Percentiles rank a stretch among this genome's conserved stretches.
Evolutionary conservation across 2,888 invertebrate genomes (phyloP).

Genomic region (Ophraella communa): DNA sequence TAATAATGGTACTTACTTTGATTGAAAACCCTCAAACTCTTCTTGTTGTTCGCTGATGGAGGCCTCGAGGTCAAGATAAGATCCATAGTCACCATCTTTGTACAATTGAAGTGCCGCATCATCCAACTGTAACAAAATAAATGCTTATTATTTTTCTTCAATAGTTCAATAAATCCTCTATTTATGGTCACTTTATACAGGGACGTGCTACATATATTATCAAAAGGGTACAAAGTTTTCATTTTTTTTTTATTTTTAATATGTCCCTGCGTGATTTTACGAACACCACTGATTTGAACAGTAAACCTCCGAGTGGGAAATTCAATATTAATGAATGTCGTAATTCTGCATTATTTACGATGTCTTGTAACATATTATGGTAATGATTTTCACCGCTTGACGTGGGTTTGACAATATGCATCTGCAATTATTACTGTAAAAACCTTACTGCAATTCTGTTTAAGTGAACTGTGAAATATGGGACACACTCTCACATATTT

Average conservation of each 20-base stretch:
- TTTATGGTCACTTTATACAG: conserved; percentile 4
- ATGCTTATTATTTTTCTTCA: conserved; percentile 24
- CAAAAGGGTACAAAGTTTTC: background rate
- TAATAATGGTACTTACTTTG: conserved; percentile 74
- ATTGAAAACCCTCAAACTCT: conserved; percentile 94
- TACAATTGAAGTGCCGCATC: conserved; percentile 97
- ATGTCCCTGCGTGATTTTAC: too few species aligned
- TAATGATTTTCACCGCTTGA: background rate
- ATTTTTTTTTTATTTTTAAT: background rate
- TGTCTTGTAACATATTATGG: conserved; percentile 4
- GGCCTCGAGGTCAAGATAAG: conserved; percentile 96
- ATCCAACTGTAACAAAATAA: conserved; percentile 75
- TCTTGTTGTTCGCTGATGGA: conserved; percentile 96
- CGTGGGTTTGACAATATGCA: conserved; percentile 2
- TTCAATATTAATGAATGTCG: conserved; percentile 4
- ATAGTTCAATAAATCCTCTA: conserved; percentile 24
- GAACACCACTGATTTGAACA: too few species aligned
- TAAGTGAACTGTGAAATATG: background rate
- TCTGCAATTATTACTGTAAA: conserved; percentile 4
- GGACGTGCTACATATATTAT: background rate
- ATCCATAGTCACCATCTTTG: conserved; percentile 95
- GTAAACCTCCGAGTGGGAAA: too few species aligned
- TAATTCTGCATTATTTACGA: conserved; percentile 4
- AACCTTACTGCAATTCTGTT: background rate
- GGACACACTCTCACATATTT: background rate